Base-by-base conservation (phyloP, 2,797 vertebrate genomes). In the Propithecus deckenii region DNA sequence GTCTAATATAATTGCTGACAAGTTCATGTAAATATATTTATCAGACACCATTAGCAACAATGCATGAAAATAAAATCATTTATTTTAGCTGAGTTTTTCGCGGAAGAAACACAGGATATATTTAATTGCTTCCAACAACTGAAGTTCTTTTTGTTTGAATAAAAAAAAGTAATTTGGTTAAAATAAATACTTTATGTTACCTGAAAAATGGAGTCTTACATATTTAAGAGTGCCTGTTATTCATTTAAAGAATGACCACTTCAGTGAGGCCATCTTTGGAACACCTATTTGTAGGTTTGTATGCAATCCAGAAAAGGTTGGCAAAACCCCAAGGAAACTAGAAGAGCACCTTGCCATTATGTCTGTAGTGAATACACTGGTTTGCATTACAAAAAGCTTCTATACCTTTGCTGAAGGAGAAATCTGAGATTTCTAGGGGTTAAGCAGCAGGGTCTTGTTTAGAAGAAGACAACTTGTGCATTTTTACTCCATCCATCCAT, bases 121-220 rank as follows among this genome's bases (percentile, higher is more conserved):
- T 35, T 91, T 86, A 91, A 93, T 76, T 89, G 50, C 75, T 91
- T 95, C 50, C 69, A 89, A 86, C 35, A 93, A 74, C 10, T 4
- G 15, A 88, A 84, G 86, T 91, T 86, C 67, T 91, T 86, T 92
- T 76, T 55, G 15, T 81, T 93, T 86, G 61, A 94, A 90, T 74
- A 97, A 91, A 30, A 10, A 52, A 38, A 28, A 84, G 30, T 67
- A 61, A 80, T 84, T 89, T 46, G 23, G 63, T 92, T 88, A 67
- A 92, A 89, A 95, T 63, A 91, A 96, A 85, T 85, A 65, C 28
- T 92, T 87, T 83, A 63, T 23, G 32, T 52, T 89, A 43, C n/a
- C 63, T 91, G 35, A 93, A 96, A 92, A 89, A 61, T 28, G 2
- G 30, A 89, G n/a, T 57, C 61, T 69, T 80, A 63, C 15, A 84